Base-by-base conservation (phyloP, 2,888 invertebrate species). In the Anoplius nigerrimus region DNA sequence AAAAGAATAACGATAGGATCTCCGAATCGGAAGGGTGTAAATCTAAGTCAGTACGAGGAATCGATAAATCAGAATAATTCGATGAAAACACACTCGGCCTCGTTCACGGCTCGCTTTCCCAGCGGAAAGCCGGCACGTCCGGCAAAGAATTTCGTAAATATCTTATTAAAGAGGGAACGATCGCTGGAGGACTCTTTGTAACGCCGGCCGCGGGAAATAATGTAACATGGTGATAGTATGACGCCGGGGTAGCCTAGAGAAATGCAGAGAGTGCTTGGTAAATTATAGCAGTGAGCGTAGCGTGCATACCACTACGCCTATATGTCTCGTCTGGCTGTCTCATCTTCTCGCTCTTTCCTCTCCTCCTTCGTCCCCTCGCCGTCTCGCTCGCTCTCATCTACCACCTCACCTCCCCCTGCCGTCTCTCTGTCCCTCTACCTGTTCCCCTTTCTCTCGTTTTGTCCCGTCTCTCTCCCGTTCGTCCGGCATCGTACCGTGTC, bases 291-390 rank as follows among this genome's bases (percentile, higher is more conserved):
- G 34, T 34, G 54, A 27, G 24, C 54, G 54, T 54, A 54, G 62
- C 65, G 59, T 53, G 58, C 46, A 78, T 78, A 78, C 79, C 27
- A 54, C 54, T 22, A 34, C 22, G 54, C 27, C 34, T 54, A 34
- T 54, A 34, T 18, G 54, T 34, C 34, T 34, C 34, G 34, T 34
- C 34, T 34, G 46, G 22, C 18, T 65, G 21, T 54, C 43, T 51
- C 51, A 13, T 54, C 43, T 51, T 27, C 43, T 51, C 48, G n/a
- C 16, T 45, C 15, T 15, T 5, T 4, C 4, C 0, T 18, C 6
- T 22, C 11, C 18, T 16, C 18, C 13, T 24, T 43, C 24, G 78
- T 69, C 65, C 66, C 51, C 51, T 61, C 63, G 24, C 21, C 16
- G 57, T 66, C 70, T 52, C 65, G 20, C 48, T 63, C 65, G 46